Conservation (phyloP, 2,797 vertebrate genomes). For the Tachyglossus aculeatus region DNA sequence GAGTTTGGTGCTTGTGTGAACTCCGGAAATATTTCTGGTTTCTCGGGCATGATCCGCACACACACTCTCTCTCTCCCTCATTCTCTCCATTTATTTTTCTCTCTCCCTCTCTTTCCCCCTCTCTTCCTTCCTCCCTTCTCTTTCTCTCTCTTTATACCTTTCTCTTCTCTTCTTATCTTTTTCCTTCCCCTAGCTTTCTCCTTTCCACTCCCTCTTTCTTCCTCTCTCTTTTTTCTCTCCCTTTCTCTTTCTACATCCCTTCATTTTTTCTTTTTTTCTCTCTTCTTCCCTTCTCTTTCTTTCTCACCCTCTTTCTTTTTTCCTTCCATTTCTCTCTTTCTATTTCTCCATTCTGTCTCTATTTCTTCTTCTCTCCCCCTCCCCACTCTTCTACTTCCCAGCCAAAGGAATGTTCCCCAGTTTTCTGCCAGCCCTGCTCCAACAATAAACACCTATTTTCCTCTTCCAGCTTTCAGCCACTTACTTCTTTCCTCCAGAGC, state of each 20-base stretch:
- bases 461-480: background rate
- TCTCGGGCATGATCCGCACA: background rate
- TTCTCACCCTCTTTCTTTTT: background rate
- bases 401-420: background rate
- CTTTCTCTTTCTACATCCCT: no score
- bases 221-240: no score
- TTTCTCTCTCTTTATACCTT: no score
- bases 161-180: no score
- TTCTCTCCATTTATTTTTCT: background rate
- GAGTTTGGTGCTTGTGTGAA: background rate
- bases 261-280: no score
- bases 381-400: background rate
- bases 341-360: background rate
- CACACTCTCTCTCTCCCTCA: background rate
- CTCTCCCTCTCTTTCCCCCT: background rate
- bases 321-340: background rate
- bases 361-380: background rate
- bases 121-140: background rate
- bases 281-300: no score
- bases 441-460: background rate
- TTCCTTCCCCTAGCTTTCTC: no score
- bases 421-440: background rate
- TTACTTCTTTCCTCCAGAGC: rapidly evolving
- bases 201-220: no score
- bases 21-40: background rate